A percentile compares a stretch with the other conserved stretches of the same genome.
Evolutionary conservation across 1,140 invertebrate genomes (phyloP).

Genomic region (Battus philenor): DNA sequence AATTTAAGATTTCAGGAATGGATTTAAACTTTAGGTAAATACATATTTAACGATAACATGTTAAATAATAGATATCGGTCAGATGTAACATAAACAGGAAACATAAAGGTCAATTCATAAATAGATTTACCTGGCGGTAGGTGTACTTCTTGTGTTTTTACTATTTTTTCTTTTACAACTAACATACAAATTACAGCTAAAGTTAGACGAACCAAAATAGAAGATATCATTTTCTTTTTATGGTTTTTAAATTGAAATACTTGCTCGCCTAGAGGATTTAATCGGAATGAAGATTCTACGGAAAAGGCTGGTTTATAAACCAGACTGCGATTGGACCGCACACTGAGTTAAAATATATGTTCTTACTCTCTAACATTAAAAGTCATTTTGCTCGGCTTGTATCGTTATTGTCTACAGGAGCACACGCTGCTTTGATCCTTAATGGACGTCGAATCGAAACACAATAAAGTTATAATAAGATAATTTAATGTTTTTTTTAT

Average conservation of each 20-base stretch:
- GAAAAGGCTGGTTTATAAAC: slow-evolving; percentile 32
- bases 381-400: slow-evolving; percentile 35
- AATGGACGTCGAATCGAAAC: too few relatives aligned
- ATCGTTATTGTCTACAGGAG: slow-evolving; percentile 25
- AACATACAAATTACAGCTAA: slow-evolving; percentile 31
- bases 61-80: not conserved
- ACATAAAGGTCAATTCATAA: not conserved
- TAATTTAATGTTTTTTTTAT: slow-evolving; percentile 2
- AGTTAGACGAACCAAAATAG: slow-evolving; percentile 16
- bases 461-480: too few relatives aligned
- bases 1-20: too few relatives aligned
- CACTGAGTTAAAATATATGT: slow-evolving; percentile 24
- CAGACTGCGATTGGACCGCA: slow-evolving; percentile 10
- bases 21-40: too few relatives aligned
- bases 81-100: not conserved
- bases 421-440: slow-evolving; percentile 18
- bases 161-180: slow-evolving; percentile 35
- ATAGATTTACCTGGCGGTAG: slow-evolving; percentile 44
- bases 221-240: slow-evolving; percentile 22
- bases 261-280: slow-evolving; percentile 9
- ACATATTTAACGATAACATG: too few relatives aligned
- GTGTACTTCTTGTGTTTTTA: slow-evolving; percentile 48
- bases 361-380: slow-evolving; percentile 28
- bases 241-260: not conserved
- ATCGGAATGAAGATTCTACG: slow-evolving; percentile 19